Percentiles rank a stretch among this genome's conserved stretches.
phyloP scores from a whole-genome alignment of 2,797 vertebrate species.

The Sebastes vulpes region DNA sequence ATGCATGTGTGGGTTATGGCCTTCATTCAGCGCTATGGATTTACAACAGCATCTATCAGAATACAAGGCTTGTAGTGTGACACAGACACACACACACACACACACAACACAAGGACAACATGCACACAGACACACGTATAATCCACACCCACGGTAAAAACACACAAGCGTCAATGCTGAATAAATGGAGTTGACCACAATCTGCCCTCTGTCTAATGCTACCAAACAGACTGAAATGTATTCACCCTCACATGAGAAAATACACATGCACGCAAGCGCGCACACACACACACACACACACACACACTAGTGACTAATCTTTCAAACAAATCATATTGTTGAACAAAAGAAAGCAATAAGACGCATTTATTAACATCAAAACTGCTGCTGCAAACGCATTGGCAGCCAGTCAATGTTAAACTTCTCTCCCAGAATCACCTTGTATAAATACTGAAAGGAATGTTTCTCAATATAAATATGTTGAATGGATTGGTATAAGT shows the following conservation, averaged over 20 bases:
- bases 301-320: background rate
- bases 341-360: constrained; percentile 10
- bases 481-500: background rate
- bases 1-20: constrained; percentile 67
- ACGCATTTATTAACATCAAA: constrained; percentile 4
- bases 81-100: background rate
- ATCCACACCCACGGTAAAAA: background rate
- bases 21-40: constrained; percentile 58
- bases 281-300: background rate
- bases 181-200: constrained; percentile 79
- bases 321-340: background rate
- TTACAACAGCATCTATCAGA: constrained; percentile 66
- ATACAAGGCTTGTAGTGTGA: constrained; percentile 14
- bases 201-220: constrained; percentile 70
- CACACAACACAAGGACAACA: background rate
- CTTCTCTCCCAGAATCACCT: background rate
- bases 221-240: constrained; percentile 57
- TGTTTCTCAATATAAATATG: background rate
- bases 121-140: background rate
- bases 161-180: constrained; percentile 27
- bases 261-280: background rate
- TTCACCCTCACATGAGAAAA: constrained; percentile 29
- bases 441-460: background rate
- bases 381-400: background rate
- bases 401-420: background rate